Base-by-base conservation (phyloP, 2,113 vertebrate genomes). In the Heterotis niloticus region DNA sequence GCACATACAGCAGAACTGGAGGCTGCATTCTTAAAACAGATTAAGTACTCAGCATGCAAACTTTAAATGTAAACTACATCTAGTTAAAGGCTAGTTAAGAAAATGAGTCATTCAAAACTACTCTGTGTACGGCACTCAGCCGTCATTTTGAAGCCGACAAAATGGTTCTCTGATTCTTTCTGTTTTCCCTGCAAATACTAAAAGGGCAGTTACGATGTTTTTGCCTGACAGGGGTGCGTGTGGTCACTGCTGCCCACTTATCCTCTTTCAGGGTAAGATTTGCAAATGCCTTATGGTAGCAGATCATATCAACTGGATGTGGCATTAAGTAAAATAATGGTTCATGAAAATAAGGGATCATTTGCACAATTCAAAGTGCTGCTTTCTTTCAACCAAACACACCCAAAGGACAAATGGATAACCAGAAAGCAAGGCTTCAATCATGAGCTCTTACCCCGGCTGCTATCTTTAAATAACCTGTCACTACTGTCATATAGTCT, bases 311-410 rank as follows among this genome's bases (percentile, higher is more conserved):
- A 76, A 77, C 67, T 7, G 2, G 34, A 44, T 7, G 7, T 7
- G 54, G 62, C 64, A 52, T 44, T 57, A 73, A 29, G 1, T 24
- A 77, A 52, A 82, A 71, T 29, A 62, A 74, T 29, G 29, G 51
- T 23, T 60, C 29, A 14, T 20, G 60, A 52, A 62, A 64, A 66
- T 23, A 20, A 79, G 79, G 71, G 18, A 71, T n/a, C 16, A 59
- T 80, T 77, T 75, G 75, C 64, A 80, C 66, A 72, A 80, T 67
- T 17, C 59, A 52, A 67, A 82, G 14, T 56, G 18, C 24, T 74
- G 29, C 68, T 76, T 76, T 76, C 51, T 69, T 75, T 29, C 18
- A 71, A 69, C 65, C 76, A 73, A 80, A 68, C 29, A 51, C 34
- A 28, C 24, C 17, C 56, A 67, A 24, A n/a, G 71, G 51, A 62